Base-by-base conservation (phyloP, 1,140 invertebrate genomes). In the Sesamia nonagrioides region DNA sequence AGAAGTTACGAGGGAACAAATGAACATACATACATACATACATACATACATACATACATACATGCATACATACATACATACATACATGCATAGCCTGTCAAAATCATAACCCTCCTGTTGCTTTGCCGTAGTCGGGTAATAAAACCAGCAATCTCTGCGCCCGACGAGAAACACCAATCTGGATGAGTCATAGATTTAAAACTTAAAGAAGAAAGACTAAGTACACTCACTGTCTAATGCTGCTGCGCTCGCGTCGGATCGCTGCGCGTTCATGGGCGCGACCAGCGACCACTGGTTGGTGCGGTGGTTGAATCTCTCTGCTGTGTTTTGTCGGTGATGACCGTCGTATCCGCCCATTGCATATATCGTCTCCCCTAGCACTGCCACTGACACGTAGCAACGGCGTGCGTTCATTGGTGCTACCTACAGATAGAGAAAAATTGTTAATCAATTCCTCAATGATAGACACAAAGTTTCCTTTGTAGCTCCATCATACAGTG, bases 291-390 rank as follows among this genome's bases (percentile, higher is more conserved):
- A 99, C 88, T 97, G 97, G 86, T 97, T 97, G 73, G 95, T 96
- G 17, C 95, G 92, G 1, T 97, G 97, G 84, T 97, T 96, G 91
- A 97, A 98, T 33, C 96, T 93, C 88, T 97, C 97, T 0, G 96
- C 97, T 1, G 97, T 97, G 81, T 96, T 97, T 92, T 98, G 96
- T 13, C 98, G 96, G 76, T 96, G 96, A 79, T 97, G 96, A 15
- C 98, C 98, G 92, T 98, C 98, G 92, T 98, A 98, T 1, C 98
- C 98, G 13, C 98, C 98, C 91, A 98, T 97, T 0, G 98, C 97
- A 92, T 98, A 98, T 81, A 98, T 97, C 84, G 96, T 96, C 48
- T 96, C 97, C 35, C 96, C 96, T 4, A 96, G 83, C 2, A 96
- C 95, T 0, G 96, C 95, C 0, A 96, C 96, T 35, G 96, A 97